Conservation (phyloP, 2,888 invertebrate species). For the Drosophila demipolita region DNA sequence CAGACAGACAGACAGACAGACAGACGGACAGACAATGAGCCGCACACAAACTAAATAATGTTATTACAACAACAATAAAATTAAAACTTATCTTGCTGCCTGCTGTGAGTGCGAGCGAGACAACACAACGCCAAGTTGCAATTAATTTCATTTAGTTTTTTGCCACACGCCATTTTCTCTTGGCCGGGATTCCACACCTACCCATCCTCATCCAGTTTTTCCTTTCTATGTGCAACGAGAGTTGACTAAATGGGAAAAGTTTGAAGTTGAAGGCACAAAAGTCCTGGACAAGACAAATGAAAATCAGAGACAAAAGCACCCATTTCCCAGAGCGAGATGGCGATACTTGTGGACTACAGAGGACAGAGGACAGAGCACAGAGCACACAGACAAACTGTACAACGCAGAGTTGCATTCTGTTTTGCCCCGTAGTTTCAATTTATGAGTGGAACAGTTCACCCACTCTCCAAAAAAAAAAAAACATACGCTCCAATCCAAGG, state of each 20-base stretch:
- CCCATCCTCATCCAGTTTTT: constrained; percentile 9
- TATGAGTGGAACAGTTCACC: constrained; percentile 26
- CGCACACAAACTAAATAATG: constrained; percentile 70
- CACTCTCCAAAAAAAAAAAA: too few species aligned
- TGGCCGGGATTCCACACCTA: too few species aligned
- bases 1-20: constrained; percentile 15
- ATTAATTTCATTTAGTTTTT: constrained; percentile 80
- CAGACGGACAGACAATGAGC: constrained; percentile 27
- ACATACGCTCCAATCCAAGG: constrained; percentile 4
- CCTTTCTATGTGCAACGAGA: constrained; percentile 41
- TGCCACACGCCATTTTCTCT: constrained; percentile 68
- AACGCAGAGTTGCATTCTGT: constrained; percentile 36
- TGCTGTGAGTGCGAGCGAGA: constrained; percentile 39
- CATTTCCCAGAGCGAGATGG: constrained; percentile 28
- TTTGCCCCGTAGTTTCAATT: constrained; percentile 25
- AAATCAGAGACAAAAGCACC: constrained; percentile 50
- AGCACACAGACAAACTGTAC: constrained; percentile 15
- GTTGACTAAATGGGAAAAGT: constrained; percentile 79
- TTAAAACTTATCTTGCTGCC: constrained; percentile 61
- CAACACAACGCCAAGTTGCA: constrained; percentile 65
- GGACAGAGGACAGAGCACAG: neutral
- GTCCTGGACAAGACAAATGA: constrained; percentile 73
- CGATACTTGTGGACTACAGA: constrained; percentile 1
- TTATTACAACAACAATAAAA: constrained; percentile 78
- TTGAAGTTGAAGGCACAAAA: constrained; percentile 75